Percentiles rank a stretch among this genome's conserved stretches.
Evolutionary conservation across 2,888 invertebrate species (phyloP).

Genomic region (Thera britannica): DNA sequence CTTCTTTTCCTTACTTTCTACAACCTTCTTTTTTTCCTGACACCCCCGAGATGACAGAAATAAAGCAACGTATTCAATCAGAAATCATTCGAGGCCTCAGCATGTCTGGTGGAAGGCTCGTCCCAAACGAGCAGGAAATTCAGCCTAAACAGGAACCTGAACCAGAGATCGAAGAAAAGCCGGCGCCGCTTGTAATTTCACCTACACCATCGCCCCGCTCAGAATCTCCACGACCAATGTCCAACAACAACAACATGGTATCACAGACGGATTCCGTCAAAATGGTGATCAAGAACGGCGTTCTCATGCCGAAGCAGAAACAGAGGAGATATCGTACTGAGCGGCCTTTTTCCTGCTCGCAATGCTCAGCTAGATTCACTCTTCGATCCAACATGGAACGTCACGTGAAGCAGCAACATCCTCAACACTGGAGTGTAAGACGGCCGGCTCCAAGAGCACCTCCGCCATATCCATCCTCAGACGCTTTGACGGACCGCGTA

Average conservation of each 20-base stretch:
- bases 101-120: slow-evolving; percentile 88
- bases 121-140: slow-evolving; percentile 68
- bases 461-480: slow-evolving; percentile 68
- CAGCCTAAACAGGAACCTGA: slow-evolving; percentile 78
- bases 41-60: slow-evolving; percentile 86
- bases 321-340: slow-evolving; percentile 95
- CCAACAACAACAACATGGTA: slow-evolving; percentile 63
- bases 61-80: slow-evolving; percentile 88
- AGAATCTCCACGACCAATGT: slow-evolving; percentile 79
- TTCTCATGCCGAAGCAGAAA: slow-evolving; percentile 96
- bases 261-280: slow-evolving; percentile 88
- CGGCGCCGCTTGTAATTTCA: slow-evolving; percentile 69
- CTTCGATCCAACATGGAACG: slow-evolving; percentile 97
- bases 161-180: slow-evolving; percentile 80
- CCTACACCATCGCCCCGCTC: slow-evolving; percentile 75
- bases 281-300: slow-evolving; percentile 96
- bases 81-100: slow-evolving; percentile 87
- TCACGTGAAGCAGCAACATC: slow-evolving; percentile 97
- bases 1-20: slow-evolving; percentile 88
- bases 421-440: slow-evolving; percentile 93
- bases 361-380: slow-evolving; percentile 95
- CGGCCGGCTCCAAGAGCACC: slow-evolving; percentile 83
- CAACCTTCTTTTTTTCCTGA: slow-evolving; percentile 84
- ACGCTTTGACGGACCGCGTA: slow-evolving; percentile 75
- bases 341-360: slow-evolving; percentile 95